Evolutionary conservation across 2,797 vertebrate genomes (phyloP), one percentile per base, ranked within the genome.

Genomic region (Tapera naevia): DNA sequence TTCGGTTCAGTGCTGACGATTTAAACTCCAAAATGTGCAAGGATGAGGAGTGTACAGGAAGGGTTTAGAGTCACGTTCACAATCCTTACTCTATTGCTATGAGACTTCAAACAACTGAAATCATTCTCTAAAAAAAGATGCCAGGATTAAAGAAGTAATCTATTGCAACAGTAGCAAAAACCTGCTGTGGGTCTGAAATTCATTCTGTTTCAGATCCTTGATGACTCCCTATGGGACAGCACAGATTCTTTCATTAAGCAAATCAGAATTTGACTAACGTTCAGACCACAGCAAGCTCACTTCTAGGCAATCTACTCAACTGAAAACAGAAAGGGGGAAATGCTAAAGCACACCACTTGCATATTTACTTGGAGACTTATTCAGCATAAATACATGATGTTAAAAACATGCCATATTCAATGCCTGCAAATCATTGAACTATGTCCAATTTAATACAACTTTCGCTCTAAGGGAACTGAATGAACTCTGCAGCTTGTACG

Each of bases 371-470:
- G 18, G 30, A 92, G 22, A 70, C 5, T 12, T 87, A 78, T 25
- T 78, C 41, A 71, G 23, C 30, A 76, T 67, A 78, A 86, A 86
- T 11, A 43, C 24, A 54, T 23, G 10, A 87, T 27, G 46, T 87
- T 83, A 35, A 87, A 94, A 93, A 75, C 32, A 41, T 32, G 72
- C 60, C 32, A 13, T 89, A 92, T 84, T 69, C 85, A 70, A 80
- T 88, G 87, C 24, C 81, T 79, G 67, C 22, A 85, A 96, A 76
- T 92, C 83, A 95, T 67, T 84, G 87, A 95, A 71, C 86, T 92
- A 76, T 80, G 57, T 93, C 76, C 62, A 91, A 78, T 93, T 94
- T 95, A 94, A 94, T 85, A 61, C 33, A 88, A 78, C 45, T 91
- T 93, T 70, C 64, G 80, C 84, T 91, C 70, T 80, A 82, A 93